These are phyloP conservation scores for Plectrocnemia conspersa DNA, from an alignment of 1,140 invertebrate genomes.

Conservation along the genomic window DNA sequence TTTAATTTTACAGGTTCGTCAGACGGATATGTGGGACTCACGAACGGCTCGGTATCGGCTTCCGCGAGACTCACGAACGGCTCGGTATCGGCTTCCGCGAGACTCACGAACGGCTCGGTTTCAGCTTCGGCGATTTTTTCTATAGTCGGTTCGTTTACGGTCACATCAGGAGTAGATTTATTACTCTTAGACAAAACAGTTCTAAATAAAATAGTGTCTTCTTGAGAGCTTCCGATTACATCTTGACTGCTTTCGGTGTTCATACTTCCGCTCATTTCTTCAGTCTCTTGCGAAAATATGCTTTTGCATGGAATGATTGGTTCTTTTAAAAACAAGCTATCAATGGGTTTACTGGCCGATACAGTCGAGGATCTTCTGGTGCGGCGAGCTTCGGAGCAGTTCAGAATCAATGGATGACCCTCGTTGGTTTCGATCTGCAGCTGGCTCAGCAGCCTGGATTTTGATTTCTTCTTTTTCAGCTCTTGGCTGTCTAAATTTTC, in stretches of 20 bases:
- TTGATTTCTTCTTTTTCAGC: conserved; percentile 39
- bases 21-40: not conserved
- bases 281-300: conserved; percentile 17
- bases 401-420: conserved; percentile 41
- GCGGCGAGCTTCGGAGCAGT: not conserved
- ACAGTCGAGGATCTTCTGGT: conserved; percentile 10
- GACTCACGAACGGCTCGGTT: conserved; percentile 27
- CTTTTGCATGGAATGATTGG: too few species aligned
- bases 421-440: conserved; percentile 48
- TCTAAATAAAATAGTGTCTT: too few species aligned
- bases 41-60: conserved; percentile 41
- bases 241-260: conserved; percentile 38
- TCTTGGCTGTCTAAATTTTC: not conserved
- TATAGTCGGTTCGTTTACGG: not conserved
- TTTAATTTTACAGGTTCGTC: conserved; percentile 2
- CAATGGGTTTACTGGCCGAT: too few species aligned
- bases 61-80: conserved; percentile 43
- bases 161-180: too few species aligned
- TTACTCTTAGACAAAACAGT: too few species aligned
- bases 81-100: conserved; percentile 31
- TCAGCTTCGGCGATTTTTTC: not conserved
- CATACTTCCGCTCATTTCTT: not conserved
- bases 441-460: conserved; percentile 44
- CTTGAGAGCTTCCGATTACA: conserved; percentile 51
- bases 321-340: too few species aligned